Percentiles rank a stretch among this genome's conserved stretches.
Evolutionary conservation across 2,888 invertebrate genomes (phyloP).

Genomic region (Bhutanitis thaidina): DNA sequence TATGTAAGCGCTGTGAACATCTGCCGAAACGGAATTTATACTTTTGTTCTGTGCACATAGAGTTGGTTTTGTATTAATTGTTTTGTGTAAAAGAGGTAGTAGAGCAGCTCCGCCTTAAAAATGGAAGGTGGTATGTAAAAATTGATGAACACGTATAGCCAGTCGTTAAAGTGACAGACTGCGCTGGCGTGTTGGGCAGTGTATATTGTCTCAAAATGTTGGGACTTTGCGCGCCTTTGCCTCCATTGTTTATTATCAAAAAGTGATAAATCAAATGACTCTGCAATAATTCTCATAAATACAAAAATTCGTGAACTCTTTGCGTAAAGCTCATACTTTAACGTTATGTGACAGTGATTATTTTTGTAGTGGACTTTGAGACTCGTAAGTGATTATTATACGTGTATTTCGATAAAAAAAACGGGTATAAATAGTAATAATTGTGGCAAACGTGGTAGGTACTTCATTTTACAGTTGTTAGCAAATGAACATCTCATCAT

Average conservation of each 20-base stretch:
- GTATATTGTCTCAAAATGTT: constrained; percentile 79
- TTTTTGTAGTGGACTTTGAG: constrained; percentile 27
- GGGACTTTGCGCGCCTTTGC: constrained; percentile 60
- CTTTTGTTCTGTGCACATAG: not conserved
- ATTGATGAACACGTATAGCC: constrained; percentile 79
- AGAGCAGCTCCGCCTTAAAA: constrained; percentile 80
- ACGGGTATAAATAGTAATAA: constrained; percentile 1
- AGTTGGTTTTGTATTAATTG: constrained; percentile 28
- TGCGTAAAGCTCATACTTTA: constrained; percentile 15
- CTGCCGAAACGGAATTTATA: constrained; percentile 22
- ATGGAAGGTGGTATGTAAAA: constrained; percentile 81
- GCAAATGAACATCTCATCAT: not conserved
- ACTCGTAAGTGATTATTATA: constrained; percentile 25
- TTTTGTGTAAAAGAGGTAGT: constrained; percentile 48
- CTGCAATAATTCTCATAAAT: constrained; percentile 50
- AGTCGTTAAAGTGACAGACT: constrained; percentile 80
- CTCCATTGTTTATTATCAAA: constrained; percentile 74
- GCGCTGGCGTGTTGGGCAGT: constrained; percentile 76
- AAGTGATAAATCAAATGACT: constrained; percentile 78
- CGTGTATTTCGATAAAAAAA: constrained; percentile 24
- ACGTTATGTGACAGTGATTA: constrained; percentile 31
- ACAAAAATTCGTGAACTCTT: constrained; percentile 33
- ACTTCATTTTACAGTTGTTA: not conserved
- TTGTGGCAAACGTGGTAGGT: not conserved
- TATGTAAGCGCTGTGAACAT: constrained; percentile 21